Base-by-base conservation (phyloP, 2,113 vertebrate species). In the Sinocyclocheilus anophthalmus region DNA sequence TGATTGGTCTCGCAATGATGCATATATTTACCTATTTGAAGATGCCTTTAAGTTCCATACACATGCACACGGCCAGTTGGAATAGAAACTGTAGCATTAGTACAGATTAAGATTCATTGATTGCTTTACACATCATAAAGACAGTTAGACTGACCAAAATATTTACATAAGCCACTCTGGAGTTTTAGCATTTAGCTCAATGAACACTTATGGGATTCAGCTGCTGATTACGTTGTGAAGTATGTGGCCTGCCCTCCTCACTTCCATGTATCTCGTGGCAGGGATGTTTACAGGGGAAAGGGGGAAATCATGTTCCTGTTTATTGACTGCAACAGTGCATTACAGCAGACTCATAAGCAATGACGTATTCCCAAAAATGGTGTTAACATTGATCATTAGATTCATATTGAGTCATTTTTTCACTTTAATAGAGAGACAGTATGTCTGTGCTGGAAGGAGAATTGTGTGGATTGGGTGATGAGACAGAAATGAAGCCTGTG, bases 401-500 rank as follows among this genome's bases (percentile, higher is more conserved):
- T 77, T 77, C 11, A 57, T 61, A 79, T 39, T 39, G 53, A 79
- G 30, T 79, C 2, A 79, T 48, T 79, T 79, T 59, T 79, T 78
- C 76, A 39, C 30, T 39, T 77, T 22, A 10, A 77, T 13, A n/a
- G 53, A 59, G 77, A 61, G 22, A 22, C 20, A 39, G 7, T 77
- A 42, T 63, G 65, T 86, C 70, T 84, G 63, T 69, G 75, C 39
- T 69, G 20, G 42, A 20, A 10, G 11, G 53, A 73, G 87, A 93
- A 92, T 91, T 90, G 92, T 92, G 91, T 84, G 73, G 90, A 80
- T 75, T 85, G 88, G 88, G 92, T 92, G 91, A 93, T 93, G 91
- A 91, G 91, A 89, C 91, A 92, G 85, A 92, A 90, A 93, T 91
- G 91, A 91, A 92, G 89, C 90, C 92, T 91, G 90, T 87, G 88